Conservation (phyloP, 2,888 invertebrate species). For the Megalurothrips usitatus region DNA sequence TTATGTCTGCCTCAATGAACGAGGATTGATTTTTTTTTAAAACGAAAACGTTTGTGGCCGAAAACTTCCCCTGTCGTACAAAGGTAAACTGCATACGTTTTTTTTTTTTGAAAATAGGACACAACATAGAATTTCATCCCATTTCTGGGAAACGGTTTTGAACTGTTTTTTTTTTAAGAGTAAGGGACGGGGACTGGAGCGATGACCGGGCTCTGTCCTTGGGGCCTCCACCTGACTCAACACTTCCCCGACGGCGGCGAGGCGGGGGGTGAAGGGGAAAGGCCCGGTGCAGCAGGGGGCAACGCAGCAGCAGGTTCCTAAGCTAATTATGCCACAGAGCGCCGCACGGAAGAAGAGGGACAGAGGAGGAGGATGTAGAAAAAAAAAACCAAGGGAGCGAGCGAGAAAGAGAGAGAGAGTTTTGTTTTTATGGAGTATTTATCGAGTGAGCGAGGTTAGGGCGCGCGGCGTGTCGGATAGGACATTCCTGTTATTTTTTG, state of each 20-base stretch:
- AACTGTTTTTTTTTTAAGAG: no score
- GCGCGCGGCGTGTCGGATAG: not conserved
- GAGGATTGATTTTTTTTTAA: no score
- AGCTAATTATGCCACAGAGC: constrained; percentile 5
- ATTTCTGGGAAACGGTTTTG: no score
- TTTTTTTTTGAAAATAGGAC: no score
- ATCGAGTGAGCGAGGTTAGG: not conserved
- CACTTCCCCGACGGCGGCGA: constrained; percentile 6
- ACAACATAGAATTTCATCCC: no score
- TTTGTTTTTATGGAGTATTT: constrained; percentile 1
- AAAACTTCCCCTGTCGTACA: no score
- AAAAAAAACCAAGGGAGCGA: not conserved
- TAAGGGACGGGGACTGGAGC: not conserved
- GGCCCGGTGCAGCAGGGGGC: not conserved
- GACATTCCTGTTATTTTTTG: not conserved
- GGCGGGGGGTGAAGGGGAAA: not conserved
- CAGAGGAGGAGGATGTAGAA: not conserved
- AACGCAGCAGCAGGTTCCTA: constrained; percentile 5
- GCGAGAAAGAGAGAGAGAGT: constrained; percentile 27
- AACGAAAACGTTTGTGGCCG: no score
- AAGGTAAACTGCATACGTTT: no score
- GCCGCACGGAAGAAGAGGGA: not conserved
- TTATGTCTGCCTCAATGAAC: no score
- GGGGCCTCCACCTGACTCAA: constrained; percentile 18
- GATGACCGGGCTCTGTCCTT: constrained; percentile 5